phyloP scores from a whole-genome alignment of 2,113 vertebrate species.

The Melanerpes formicivorus region DNA sequence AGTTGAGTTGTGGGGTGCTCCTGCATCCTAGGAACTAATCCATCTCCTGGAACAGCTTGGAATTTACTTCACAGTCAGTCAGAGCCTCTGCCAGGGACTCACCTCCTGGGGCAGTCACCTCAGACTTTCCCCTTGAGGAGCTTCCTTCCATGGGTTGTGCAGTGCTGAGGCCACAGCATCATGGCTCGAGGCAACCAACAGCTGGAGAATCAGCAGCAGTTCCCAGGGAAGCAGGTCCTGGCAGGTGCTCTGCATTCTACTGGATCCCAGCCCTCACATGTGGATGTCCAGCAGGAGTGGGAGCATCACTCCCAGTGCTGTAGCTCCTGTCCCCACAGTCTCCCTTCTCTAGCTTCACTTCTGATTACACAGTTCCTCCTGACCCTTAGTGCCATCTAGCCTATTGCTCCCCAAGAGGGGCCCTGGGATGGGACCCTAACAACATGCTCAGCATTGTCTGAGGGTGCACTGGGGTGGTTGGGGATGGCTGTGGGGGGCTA shows the following conservation, averaged over 20 bases:
- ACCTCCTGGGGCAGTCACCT: not conserved
- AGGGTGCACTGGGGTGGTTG: too few species aligned
- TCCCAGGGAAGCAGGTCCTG: not conserved
- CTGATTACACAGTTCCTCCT: not conserved
- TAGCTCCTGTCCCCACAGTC: not conserved
- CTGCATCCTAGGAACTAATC: not conserved
- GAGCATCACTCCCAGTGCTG: not conserved
- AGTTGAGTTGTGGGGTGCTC: not conserved
- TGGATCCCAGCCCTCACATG: not conserved
- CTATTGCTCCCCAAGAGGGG: too few species aligned
- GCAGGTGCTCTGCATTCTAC: not conserved
- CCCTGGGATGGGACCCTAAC: too few species aligned
- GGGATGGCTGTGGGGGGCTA: too few species aligned
- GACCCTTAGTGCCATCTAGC: too few species aligned
- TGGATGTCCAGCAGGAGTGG: not conserved
- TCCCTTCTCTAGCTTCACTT: not conserved
- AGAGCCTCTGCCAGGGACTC: not conserved
- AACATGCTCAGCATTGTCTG: too few species aligned
- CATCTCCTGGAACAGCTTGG: not conserved
- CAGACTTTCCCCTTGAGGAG: accelerated
- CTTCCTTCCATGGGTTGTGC: accelerated
- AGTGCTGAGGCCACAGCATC: not conserved
- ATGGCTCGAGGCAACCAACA: accelerated
- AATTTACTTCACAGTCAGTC: accelerated
- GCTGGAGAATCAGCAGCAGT: not conserved